phyloP scores from a whole-genome alignment of 2,113 vertebrate genomes.

The Cepphus grylle region DNA sequence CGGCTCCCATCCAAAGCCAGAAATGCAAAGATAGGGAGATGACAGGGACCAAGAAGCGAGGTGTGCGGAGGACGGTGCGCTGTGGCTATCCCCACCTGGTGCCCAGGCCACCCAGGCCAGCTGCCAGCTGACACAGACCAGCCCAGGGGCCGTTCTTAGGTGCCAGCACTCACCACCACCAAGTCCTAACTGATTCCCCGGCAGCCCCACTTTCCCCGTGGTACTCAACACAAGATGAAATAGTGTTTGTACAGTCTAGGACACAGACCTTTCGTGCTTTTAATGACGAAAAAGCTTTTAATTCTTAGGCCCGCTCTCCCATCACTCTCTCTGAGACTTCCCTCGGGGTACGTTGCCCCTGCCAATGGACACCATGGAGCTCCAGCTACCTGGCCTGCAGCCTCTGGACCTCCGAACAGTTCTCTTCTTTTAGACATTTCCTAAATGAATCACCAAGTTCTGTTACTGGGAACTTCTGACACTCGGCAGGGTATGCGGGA shows the following conservation, averaged over 20 bases:
- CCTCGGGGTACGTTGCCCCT: background rate
- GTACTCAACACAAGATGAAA: background rate
- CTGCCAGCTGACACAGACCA: background rate
- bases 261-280: background rate
- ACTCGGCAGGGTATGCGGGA: background rate
- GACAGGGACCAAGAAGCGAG: background rate
- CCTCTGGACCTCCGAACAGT: background rate
- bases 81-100: background rate
- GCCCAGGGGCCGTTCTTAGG: background rate
- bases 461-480: background rate
- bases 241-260: background rate
- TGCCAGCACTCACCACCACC: background rate
- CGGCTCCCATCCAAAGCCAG: background rate
- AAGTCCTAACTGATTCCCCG: background rate
- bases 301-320: background rate
- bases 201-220: background rate
- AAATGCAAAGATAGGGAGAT: background rate
- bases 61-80: accelerated
- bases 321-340: background rate
- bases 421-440: background rate
- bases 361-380: too few relatives aligned
- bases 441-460: background rate
- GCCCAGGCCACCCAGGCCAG: background rate
- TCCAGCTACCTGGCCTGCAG: background rate
- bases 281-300: background rate